phyloP scores from a whole-genome alignment of 2,113 vertebrate genomes.

The Atractosteus spatula region DNA sequence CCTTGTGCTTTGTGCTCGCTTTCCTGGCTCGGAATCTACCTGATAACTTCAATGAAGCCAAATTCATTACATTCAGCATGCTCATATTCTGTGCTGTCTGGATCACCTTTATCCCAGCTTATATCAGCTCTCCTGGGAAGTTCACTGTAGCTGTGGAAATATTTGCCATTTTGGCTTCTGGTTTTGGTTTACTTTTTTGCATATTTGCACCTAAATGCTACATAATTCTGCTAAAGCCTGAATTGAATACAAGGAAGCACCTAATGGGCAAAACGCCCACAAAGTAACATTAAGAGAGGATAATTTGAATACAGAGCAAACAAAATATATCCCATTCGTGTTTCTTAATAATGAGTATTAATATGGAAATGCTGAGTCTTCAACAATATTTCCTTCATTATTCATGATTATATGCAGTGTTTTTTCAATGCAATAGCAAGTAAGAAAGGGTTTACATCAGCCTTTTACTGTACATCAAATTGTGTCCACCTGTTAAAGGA shows the following conservation, averaged over 20 bases:
- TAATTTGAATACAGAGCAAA: too few species aligned
- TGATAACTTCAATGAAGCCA: slow-evolving; percentile 7
- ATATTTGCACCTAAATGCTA: not conserved
- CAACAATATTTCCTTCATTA: too few species aligned
- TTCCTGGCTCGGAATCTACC: not conserved
- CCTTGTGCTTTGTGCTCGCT: not conserved
- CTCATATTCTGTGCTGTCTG: slow-evolving; percentile 1
- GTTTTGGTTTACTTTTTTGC: not conserved
- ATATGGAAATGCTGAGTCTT: too few species aligned
- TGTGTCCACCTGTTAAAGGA: too few species aligned
- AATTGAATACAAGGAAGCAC: not conserved
- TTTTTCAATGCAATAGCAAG: too few species aligned
- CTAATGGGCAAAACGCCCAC: not conserved
- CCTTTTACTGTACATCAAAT: too few species aligned
- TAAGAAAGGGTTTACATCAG: too few species aligned
- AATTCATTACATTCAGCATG: slow-evolving; percentile 1
- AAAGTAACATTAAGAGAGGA: too few species aligned
- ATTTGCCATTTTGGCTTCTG: not conserved
- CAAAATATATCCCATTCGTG: too few species aligned
- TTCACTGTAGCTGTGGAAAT: slow-evolving; percentile 1
- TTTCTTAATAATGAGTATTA: too few species aligned
- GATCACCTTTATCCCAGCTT: slow-evolving; percentile 4
- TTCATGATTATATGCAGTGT: too few species aligned
- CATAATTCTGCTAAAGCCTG: not conserved
- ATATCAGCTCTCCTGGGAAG: slow-evolving; percentile 4